phyloP scores from a whole-genome alignment of 2,797 vertebrate species.

The Malurus leucopterus region DNA sequence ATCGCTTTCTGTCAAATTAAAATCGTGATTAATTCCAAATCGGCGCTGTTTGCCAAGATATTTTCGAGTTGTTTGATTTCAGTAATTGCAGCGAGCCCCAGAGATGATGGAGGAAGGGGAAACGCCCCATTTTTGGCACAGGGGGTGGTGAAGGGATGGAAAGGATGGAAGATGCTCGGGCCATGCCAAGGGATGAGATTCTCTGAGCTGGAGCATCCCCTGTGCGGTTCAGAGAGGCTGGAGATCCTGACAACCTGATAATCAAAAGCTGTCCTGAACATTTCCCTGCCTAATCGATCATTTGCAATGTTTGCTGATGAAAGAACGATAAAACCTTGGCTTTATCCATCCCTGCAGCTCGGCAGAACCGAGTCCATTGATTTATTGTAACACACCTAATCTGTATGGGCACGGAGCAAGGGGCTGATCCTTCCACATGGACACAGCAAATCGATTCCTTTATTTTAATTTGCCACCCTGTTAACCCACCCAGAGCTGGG shows the following conservation, averaged over 20 bases:
- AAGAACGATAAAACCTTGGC: background rate
- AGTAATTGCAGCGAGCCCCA: background rate
- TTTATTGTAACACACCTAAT: slow-evolving; percentile 21
- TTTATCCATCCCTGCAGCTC: background rate
- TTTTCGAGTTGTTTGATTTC: background rate
- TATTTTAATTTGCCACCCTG: slow-evolving; percentile 13
- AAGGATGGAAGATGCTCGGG: background rate
- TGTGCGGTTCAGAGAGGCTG: background rate
- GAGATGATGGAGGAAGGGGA: background rate
- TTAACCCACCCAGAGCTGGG: background rate
- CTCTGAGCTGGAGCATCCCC: background rate
- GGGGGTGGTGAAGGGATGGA: background rate
- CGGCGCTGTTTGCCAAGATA: background rate
- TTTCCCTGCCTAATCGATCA: slow-evolving; percentile 17
- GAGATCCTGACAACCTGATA: background rate
- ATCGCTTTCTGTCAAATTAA: slow-evolving; percentile 53
- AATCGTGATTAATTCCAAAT: slow-evolving; percentile 41
- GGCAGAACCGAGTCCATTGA: background rate
- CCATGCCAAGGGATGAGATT: background rate
- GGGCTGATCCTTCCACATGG: background rate
- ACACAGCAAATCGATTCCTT: background rate
- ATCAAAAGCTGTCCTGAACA: background rate
- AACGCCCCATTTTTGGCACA: rapidly evolving
- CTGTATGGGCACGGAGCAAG: background rate
- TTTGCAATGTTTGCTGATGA: slow-evolving; percentile 7